Conservation (phyloP, 92 coral and sea anemone genomes). For the Anthopleura xanthogrammica region DNA sequence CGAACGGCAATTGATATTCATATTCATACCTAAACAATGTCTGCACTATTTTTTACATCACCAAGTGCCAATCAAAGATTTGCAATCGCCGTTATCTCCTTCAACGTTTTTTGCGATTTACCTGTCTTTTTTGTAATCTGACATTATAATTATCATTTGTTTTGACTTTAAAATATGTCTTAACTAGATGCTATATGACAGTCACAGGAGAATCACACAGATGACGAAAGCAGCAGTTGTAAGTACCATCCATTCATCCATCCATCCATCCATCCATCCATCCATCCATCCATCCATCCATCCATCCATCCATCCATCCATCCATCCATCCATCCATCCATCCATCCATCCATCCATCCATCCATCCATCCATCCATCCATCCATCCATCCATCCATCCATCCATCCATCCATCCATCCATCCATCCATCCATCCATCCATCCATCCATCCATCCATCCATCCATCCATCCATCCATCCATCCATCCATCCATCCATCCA, state of each 20-base stretch:
- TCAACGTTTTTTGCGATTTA: no score
- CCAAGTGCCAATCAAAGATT: no score
- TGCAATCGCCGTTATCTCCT: no score
- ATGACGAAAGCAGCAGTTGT: slow-evolving; percentile 84
- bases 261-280: background rate
- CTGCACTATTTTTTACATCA: no score
- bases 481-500: no score
- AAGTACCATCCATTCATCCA: slow-evolving; percentile 12
- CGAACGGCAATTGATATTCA: background rate
- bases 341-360: background rate
- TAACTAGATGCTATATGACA: slow-evolving; percentile 84
- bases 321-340: background rate
- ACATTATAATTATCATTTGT: background rate
- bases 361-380: background rate
- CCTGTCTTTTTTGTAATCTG: no score
- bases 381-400: background rate
- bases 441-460: background rate
- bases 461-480: no score
- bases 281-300: background rate
- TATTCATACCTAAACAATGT: no score
- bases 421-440: background rate
- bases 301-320: background rate
- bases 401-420: background rate
- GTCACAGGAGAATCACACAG: slow-evolving; percentile 87
- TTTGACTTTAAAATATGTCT: background rate